Evolutionary conservation across 2,797 vertebrate genomes (phyloP).

Genomic region (Galaxias olidus): DNA sequence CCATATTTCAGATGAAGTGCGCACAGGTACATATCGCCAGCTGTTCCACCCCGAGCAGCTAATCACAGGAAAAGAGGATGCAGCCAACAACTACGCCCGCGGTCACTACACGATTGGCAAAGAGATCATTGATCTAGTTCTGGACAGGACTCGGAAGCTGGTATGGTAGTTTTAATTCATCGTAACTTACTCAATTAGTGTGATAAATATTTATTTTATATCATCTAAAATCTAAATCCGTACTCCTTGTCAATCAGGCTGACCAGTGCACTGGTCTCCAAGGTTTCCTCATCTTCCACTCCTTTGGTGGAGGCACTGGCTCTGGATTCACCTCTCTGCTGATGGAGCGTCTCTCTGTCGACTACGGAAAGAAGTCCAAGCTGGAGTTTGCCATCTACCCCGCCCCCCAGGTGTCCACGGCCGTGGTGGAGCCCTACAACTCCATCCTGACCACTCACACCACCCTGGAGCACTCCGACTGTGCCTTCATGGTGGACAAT

Average conservation of each 20-base stretch:
- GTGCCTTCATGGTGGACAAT: constrained; percentile 83
- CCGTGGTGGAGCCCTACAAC: constrained; percentile 84
- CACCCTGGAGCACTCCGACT: constrained; percentile 81
- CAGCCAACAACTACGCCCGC: constrained; percentile 78
- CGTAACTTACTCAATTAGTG: neutral
- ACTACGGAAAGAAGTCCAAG: constrained; percentile 85
- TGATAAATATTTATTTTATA: neutral
- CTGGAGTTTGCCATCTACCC: constrained; percentile 83
- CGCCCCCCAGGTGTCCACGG: constrained; percentile 81
- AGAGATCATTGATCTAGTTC: constrained; percentile 78
- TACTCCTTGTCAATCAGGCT: constrained; percentile 49
- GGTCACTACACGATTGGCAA: constrained; percentile 81
- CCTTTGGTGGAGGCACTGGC: constrained; percentile 77
- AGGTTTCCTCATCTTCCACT: constrained; percentile 74
- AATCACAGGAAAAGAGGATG: constrained; percentile 81
- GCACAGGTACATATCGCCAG: constrained; percentile 73
- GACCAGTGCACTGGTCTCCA: constrained; percentile 80
- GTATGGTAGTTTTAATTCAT: constrained; percentile 40
- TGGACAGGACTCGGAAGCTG: constrained; percentile 78
- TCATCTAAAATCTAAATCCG: neutral
- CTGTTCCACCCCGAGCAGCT: constrained; percentile 83
- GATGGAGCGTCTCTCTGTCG: constrained; percentile 82
- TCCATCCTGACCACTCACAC: constrained; percentile 82
- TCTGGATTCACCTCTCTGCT: constrained; percentile 83
- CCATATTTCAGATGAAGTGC: constrained; percentile 71